Percentiles rank a stretch among this genome's conserved stretches.
phyloP scores from a whole-genome alignment of 2,113 vertebrate genomes.

The Blennius ocellaris region DNA sequence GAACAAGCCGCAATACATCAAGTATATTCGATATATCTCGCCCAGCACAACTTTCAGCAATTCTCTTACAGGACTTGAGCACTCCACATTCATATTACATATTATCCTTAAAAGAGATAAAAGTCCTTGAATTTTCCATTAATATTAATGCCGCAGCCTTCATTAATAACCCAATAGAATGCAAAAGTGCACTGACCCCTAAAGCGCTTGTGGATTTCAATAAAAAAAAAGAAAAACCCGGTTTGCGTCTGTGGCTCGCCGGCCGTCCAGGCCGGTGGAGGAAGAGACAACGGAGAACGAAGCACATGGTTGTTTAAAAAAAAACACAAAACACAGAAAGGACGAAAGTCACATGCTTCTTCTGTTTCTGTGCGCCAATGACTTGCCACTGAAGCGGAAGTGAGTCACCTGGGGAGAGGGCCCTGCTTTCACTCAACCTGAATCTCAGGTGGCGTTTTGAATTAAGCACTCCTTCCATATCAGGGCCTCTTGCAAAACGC shows the following conservation, averaged over 20 bases:
- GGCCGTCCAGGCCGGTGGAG: not conserved
- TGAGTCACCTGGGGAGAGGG: conserved; percentile 51
- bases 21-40: no score
- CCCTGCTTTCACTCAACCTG: conserved; percentile 57
- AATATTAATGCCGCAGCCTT: conserved; percentile 52
- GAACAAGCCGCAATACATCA: no score
- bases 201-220: conserved; percentile 14
- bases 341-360: no score
- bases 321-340: no score
- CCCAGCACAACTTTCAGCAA: not conserved
- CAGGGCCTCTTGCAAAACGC: conserved; percentile 54
- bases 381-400: conserved; percentile 33
- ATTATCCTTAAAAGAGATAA: conserved; percentile 39
- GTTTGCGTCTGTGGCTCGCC: conserved; percentile 11
- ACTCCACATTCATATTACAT: conserved; percentile 34
- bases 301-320: no score
- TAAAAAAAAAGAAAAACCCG: conserved; percentile 5
- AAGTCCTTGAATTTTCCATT: conserved; percentile 52
- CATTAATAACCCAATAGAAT: conserved; percentile 62
- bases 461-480: conserved; percentile 63
- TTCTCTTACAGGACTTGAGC: not conserved
- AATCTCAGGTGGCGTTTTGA: conserved; percentile 73
- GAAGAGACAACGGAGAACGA: conserved; percentile 7
- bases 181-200: conserved; percentile 42
- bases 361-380: conserved; percentile 1